phyloP scores from a whole-genome alignment of 1,140 invertebrate species.

The Oryzaephilus surinamensis region DNA sequence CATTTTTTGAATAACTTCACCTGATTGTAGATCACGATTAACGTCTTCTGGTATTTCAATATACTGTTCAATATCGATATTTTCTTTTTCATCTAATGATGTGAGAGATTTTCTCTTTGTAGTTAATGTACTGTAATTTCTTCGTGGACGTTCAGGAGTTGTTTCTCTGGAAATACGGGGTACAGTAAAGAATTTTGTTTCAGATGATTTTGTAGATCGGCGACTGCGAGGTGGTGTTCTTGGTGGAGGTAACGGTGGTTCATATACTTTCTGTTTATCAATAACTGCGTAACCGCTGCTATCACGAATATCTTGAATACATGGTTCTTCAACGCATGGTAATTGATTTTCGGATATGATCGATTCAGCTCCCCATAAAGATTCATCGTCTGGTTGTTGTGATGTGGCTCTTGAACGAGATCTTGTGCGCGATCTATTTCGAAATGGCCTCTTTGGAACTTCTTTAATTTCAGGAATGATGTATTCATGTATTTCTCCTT shows the following conservation, averaged over 20 bases:
- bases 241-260: constrained; percentile 45
- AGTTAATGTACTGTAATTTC: constrained; percentile 59
- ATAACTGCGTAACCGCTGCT: constrained; percentile 56
- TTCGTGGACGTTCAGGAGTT: constrained; percentile 41
- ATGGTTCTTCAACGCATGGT: constrained; percentile 30
- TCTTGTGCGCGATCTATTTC: constrained; percentile 31
- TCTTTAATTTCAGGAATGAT: constrained; percentile 28
- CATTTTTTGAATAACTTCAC: constrained; percentile 64
- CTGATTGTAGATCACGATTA: constrained; percentile 52
- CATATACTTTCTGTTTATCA: constrained; percentile 46
- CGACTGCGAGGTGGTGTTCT: constrained; percentile 38
- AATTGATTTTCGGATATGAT: constrained; percentile 9
- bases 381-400: constrained; percentile 53
- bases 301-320: constrained; percentile 33
- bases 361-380: constrained; percentile 23
- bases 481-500: background rate
- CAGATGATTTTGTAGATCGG: constrained; percentile 35
- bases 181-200: constrained; percentile 43
- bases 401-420: constrained; percentile 43
- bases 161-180: constrained; percentile 29
- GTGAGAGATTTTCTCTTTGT: constrained; percentile 42
- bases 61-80: constrained; percentile 43
- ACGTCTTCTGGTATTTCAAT: constrained; percentile 50
- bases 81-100: constrained; percentile 39
- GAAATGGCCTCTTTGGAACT: constrained; percentile 35